Base-by-base conservation (phyloP, 2,797 vertebrate species). In the Paedocypris micromegethes region DNA sequence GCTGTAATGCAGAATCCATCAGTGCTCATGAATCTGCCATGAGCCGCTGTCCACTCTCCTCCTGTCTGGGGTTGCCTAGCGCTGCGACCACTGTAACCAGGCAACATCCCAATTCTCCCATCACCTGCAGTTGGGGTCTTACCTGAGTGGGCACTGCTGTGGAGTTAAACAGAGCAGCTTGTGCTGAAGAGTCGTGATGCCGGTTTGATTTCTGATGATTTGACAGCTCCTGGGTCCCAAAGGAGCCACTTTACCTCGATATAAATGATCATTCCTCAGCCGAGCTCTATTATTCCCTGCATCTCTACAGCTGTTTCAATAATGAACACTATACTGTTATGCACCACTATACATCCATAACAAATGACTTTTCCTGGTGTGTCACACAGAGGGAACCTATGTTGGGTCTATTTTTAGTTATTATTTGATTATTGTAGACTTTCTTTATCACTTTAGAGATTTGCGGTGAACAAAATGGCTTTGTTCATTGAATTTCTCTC, bases 51-150 rank as follows among this genome's bases (percentile, higher is more conserved):
- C 55, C 43, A 44, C 53, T 9, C 40, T 49, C 57, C 62, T 66
- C 58, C 53, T 68, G 58, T 66, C 45, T 63, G n/a, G 47, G 66
- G 76, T 75, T 77, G 72, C 76, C 73, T 78, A 73, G 67, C 70
- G 45, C 66, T 73, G 63, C 62, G n/a, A 57, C 56, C 61, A 70
- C 58, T 64, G 70, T 75, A 78, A 70, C 73, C 65, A 64, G 68
- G 76, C 76, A 75, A 78, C 66, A 67, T 52, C 40, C 64, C 61
- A 72, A 78, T 70, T 66, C 48, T 56, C 51, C 70, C 67, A 66
- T 78, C 70, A 64, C 58, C 43, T 66, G 49, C 66, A 47, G 69
- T 68, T 57, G 8, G 68, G 56, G 57, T 66, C 48, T 57, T 59
- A 40, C 41, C 43, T 65, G 68, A 74, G 72, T 70, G 66, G 56